These are phyloP conservation scores for Germaria angustata DNA, from an alignment of 2,888 invertebrate genomes.

Conservation along the genomic window DNA sequence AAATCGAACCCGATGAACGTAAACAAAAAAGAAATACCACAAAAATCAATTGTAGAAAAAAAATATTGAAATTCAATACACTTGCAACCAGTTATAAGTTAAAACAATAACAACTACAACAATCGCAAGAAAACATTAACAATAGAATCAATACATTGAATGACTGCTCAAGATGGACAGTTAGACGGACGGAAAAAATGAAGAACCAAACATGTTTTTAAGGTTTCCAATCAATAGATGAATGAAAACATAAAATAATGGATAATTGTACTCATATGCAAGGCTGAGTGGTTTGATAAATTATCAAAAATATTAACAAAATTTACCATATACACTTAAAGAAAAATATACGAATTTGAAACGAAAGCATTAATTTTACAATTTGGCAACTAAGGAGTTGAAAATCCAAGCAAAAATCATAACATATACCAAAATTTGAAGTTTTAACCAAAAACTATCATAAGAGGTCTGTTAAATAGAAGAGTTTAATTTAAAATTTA, in stretches of 20 bases:
- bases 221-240: slow-evolving; percentile 61
- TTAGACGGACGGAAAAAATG: neutral
- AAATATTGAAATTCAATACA: slow-evolving; percentile 56
- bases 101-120: slow-evolving; percentile 23
- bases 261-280: neutral
- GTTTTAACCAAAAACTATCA: no score
- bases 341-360: no score
- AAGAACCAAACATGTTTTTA: slow-evolving; percentile 44
- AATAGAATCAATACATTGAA: neutral
- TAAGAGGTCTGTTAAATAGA: no score
- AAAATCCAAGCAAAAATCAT: no score
- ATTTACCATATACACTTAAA: neutral
- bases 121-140: slow-evolving; percentile 5
- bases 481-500: no score
- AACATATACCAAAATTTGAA: no score
- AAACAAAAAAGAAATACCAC: slow-evolving; percentile 13
- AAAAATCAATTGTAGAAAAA: neutral
- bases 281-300: slow-evolving; percentile 22
- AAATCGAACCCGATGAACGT: slow-evolving; percentile 1
- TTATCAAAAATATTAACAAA: neutral
- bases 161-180: slow-evolving; percentile 10
- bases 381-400: no score
- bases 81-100: slow-evolving; percentile 46
- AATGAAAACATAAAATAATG: slow-evolving; percentile 2
- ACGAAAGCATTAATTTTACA: no score